Percentiles rank a stretch among this genome's conserved stretches.
Conservation (phyloP, 2,888 invertebrate genomes). For the Dendrolimus houi region DNA sequence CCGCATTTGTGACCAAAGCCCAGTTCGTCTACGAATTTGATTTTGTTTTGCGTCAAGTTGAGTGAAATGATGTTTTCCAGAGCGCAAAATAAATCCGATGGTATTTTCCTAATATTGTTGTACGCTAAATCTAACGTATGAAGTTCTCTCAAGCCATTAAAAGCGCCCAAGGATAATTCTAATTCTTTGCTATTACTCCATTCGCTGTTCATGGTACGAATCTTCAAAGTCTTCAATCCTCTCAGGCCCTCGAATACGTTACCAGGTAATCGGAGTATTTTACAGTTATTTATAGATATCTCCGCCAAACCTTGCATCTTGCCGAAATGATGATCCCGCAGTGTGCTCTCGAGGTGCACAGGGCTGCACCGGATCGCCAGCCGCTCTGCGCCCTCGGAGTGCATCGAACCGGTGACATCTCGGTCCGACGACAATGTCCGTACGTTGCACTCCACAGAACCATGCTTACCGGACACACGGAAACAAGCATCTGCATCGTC, state of each 20-base stretch:
- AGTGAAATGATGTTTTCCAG: slow-evolving; percentile 87
- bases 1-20: slow-evolving; percentile 80
- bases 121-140: slow-evolving; percentile 86
- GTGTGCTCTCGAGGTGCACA: slow-evolving; percentile 79
- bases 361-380: slow-evolving; percentile 84
- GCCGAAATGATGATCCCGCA: slow-evolving; percentile 83
- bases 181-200: slow-evolving; percentile 84
- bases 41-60: slow-evolving; percentile 89
- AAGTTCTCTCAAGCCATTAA: slow-evolving; percentile 86
- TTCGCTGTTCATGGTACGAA: slow-evolving; percentile 87
- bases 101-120: slow-evolving; percentile 88
- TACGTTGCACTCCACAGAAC: slow-evolving; percentile 78
- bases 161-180: slow-evolving; percentile 82
- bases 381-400: slow-evolving; percentile 83
- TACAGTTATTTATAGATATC: slow-evolving; percentile 85
- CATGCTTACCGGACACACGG: slow-evolving; percentile 56
- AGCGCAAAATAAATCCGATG: slow-evolving; percentile 87
- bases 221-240: slow-evolving; percentile 84
- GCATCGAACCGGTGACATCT: slow-evolving; percentile 78
- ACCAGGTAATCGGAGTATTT: slow-evolving; percentile 84
- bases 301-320: slow-evolving; percentile 86
- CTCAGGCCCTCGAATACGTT: slow-evolving; percentile 88
- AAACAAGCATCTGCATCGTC: slow-evolving; percentile 61
- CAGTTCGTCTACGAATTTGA: slow-evolving; percentile 85
- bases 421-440: slow-evolving; percentile 82